These are phyloP conservation scores for Chrysopilus asiliformis DNA, from an alignment of 2,888 invertebrate genomes.

Conservation along the genomic window DNA sequence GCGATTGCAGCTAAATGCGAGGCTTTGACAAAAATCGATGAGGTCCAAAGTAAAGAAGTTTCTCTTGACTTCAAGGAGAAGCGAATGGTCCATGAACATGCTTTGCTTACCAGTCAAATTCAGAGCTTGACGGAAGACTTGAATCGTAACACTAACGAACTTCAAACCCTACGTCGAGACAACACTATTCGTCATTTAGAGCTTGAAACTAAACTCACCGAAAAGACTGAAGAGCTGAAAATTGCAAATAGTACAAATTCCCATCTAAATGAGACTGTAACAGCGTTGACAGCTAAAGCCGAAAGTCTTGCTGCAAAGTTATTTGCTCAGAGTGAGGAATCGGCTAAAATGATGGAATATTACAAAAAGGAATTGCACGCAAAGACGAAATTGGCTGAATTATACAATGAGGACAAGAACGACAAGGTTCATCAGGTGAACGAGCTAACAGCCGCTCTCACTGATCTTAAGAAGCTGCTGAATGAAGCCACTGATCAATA, in stretches of 20 bases:
- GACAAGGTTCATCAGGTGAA: slow-evolving; percentile 65
- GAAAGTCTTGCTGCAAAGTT: slow-evolving; percentile 58
- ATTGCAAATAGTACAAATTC: slow-evolving; percentile 55
- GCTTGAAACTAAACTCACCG: slow-evolving; percentile 61
- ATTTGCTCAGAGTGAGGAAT: slow-evolving; percentile 56
- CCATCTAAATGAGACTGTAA: slow-evolving; percentile 55
- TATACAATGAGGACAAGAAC: slow-evolving; percentile 70
- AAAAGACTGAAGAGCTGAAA: slow-evolving; percentile 66
- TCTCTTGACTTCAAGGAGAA: slow-evolving; percentile 70
- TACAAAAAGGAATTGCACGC: slow-evolving; percentile 71
- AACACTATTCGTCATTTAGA: slow-evolving; percentile 49
- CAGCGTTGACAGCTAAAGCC: slow-evolving; percentile 50
- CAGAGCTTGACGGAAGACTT: slow-evolving; percentile 66
- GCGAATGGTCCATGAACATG: slow-evolving; percentile 68
- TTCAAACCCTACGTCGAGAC: slow-evolving; percentile 63
- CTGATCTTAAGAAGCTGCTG: slow-evolving; percentile 59
- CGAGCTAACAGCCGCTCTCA: slow-evolving; percentile 62
- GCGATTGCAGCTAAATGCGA: slow-evolving; percentile 75
- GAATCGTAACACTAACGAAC: slow-evolving; percentile 60
- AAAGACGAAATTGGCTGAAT: slow-evolving; percentile 67
- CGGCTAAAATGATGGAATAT: slow-evolving; percentile 54
- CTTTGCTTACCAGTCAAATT: slow-evolving; percentile 63
- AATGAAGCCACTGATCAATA: slow-evolving; percentile 70
- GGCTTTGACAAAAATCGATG: slow-evolving; percentile 64
- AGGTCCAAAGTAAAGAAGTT: slow-evolving; percentile 66